These are phyloP conservation scores for Cheilosia grossa DNA, from an alignment of 2,888 invertebrate species.

Conservation along the genomic window DNA sequence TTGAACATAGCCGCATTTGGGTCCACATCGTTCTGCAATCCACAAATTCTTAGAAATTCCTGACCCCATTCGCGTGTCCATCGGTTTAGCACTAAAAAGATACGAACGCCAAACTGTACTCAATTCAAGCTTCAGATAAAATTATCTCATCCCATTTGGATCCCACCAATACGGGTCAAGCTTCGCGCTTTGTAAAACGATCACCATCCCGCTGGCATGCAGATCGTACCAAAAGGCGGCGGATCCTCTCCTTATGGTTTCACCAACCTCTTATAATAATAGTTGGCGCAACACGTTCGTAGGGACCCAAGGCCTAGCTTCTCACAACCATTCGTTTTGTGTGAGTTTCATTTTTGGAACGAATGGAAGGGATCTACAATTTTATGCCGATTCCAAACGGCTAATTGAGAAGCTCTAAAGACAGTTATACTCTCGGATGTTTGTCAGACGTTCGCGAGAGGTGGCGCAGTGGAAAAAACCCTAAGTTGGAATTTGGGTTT, in stretches of 20 bases:
- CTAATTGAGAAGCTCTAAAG: too few relatives aligned
- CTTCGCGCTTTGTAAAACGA: conserved; percentile 94
- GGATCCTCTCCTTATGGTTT: conserved; percentile 78
- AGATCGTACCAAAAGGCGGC: conserved; percentile 98
- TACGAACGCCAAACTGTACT: background rate
- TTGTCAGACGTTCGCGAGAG: too few relatives aligned
- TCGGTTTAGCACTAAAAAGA: conserved; percentile 89
- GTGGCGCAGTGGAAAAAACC: too few relatives aligned
- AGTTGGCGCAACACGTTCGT: too few relatives aligned
- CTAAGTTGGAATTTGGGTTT: too few relatives aligned
- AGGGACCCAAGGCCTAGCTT: too few relatives aligned
- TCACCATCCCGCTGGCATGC: conserved; percentile 95
- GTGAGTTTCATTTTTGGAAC: too few relatives aligned
- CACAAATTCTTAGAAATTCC: conserved; percentile 88
- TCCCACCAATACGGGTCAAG: conserved; percentile 97
- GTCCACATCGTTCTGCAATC: conserved; percentile 82
- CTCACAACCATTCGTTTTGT: too few relatives aligned
- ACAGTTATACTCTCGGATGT: too few relatives aligned
- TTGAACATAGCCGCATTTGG: conserved; percentile 8
- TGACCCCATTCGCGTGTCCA: conserved; percentile 95
- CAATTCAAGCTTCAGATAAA: background rate
- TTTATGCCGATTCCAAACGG: too few relatives aligned
- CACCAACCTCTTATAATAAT: too few relatives aligned
- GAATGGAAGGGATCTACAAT: too few relatives aligned
- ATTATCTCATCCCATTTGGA: conserved; percentile 94